Percentiles rank a stretch among this genome's conserved stretches.
Conservation (phyloP, 2,113 vertebrate species). For the Mungos mungo region DNA sequence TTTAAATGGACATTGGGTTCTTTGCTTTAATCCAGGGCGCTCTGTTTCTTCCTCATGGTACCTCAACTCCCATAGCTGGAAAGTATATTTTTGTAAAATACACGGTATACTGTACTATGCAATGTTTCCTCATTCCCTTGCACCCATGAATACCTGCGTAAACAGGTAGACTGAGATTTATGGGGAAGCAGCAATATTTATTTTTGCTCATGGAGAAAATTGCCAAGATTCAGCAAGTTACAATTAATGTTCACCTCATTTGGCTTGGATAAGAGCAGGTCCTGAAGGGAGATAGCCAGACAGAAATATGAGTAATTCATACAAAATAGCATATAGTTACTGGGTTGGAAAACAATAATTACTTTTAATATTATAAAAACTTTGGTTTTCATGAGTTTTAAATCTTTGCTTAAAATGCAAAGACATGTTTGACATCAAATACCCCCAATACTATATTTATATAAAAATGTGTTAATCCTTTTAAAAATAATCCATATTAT, state of each 20-base stretch:
- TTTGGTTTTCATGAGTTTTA: background rate
- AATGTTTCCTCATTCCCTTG: background rate
- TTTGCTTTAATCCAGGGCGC: background rate
- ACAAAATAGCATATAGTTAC: background rate
- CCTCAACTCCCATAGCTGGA: background rate
- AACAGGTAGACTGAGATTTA: background rate
- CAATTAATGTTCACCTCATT: background rate
- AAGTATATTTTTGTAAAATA: background rate
- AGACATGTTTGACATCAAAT: background rate
- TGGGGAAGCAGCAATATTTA: background rate
- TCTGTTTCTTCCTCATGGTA: background rate
- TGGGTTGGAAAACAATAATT: background rate
- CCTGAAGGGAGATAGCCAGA: background rate
- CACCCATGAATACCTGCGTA: background rate
- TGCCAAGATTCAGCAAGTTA: background rate
- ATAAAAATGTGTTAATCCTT: background rate
- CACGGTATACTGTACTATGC: fast-evolving
- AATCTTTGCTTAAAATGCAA: background rate
- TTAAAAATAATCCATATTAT: background rate
- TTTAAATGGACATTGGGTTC: background rate
- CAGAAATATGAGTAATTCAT: background rate
- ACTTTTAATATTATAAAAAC: background rate
- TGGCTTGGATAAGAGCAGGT: background rate
- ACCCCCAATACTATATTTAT: background rate
- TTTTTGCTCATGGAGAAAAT: background rate